These are phyloP conservation scores for Syritta pipiens DNA, from an alignment of 2,888 invertebrate genomes.

Conservation along the genomic window DNA sequence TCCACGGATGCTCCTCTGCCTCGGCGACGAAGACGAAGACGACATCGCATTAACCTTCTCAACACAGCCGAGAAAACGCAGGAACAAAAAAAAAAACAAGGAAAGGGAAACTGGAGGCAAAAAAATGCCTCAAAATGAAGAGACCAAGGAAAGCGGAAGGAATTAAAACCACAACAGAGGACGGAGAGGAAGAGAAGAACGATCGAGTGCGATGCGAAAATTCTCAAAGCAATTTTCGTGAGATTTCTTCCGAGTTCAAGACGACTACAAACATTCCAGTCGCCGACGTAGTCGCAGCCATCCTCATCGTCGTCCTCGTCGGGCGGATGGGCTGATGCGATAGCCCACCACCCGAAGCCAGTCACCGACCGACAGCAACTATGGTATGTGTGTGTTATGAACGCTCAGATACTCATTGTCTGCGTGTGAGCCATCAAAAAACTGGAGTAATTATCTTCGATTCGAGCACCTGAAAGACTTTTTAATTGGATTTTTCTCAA, in stretches of 20 bases:
- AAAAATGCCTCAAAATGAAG: too few relatives aligned
- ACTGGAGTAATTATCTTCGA: slow-evolving; percentile 70
- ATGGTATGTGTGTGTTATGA: neutral
- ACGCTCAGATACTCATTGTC: slow-evolving; percentile 4
- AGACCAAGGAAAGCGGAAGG: slow-evolving; percentile 40
- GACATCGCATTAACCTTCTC: slow-evolving; percentile 51
- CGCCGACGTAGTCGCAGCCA: too few relatives aligned
- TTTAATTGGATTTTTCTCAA: slow-evolving; percentile 70
- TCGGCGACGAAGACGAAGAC: too few relatives aligned
- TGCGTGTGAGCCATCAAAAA: slow-evolving; percentile 44
- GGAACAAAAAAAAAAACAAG: neutral
- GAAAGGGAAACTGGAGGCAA: too few relatives aligned
- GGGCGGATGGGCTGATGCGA: too few relatives aligned
- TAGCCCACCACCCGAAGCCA: too few relatives aligned
- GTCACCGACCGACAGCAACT: too few relatives aligned
- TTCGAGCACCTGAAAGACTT: slow-evolving; percentile 70
- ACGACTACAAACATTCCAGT: slow-evolving; percentile 28
- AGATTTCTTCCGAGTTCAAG: slow-evolving; percentile 50
- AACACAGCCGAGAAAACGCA: neutral
- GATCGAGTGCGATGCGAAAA: slow-evolving; percentile 17
- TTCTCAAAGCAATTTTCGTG: slow-evolving; percentile 46
- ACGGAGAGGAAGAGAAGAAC: too few relatives aligned
- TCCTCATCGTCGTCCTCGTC: too few relatives aligned
- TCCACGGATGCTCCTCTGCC: too few relatives aligned
- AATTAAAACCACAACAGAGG: slow-evolving; percentile 50